These are phyloP conservation scores for Ormyrus pomaceus DNA, from an alignment of 2,888 invertebrate species.

Conservation along the genomic window DNA sequence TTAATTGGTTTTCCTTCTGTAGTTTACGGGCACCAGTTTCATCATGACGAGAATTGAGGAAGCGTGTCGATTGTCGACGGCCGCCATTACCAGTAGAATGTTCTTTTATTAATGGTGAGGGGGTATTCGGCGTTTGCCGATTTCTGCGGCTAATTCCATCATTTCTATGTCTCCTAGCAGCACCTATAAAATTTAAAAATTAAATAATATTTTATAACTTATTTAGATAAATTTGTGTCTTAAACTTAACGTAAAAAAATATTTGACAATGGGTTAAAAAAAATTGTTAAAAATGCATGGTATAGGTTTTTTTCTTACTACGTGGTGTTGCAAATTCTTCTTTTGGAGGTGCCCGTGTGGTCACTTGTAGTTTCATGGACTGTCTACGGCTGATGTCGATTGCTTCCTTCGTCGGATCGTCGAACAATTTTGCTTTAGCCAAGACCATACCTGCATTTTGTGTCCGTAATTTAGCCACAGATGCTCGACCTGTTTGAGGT, in stretches of 20 bases:
- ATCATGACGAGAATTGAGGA: conserved; percentile 31
- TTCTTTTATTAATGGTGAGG: conserved; percentile 61
- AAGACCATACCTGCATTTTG: conserved; percentile 89
- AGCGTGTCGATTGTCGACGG: conserved; percentile 39
- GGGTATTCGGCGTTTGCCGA: conserved; percentile 34
- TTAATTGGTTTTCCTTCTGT: conserved; percentile 42
- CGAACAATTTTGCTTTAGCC: conserved; percentile 87
- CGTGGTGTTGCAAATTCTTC: conserved; percentile 40
- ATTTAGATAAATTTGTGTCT: not conserved
- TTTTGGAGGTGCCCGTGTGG: conserved; percentile 16
- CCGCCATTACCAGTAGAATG: conserved; percentile 48
- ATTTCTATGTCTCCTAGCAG: conserved; percentile 23
- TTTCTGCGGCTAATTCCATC: conserved; percentile 34
- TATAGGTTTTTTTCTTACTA: conserved; percentile 18
- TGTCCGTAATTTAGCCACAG: conserved; percentile 83
- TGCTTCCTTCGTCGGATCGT: conserved; percentile 73
- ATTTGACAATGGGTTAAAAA: not conserved
- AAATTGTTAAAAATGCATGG: not conserved
- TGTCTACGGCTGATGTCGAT: conserved; percentile 43
- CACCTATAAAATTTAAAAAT: not conserved
- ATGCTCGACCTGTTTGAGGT: conserved; percentile 81
- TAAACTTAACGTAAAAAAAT: not conserved
- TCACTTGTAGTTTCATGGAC: conserved; percentile 39
- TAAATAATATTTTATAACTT: not conserved
- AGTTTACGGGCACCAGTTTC: conserved; percentile 21